Evolutionary conservation across 2,888 invertebrate genomes (phyloP).

Genomic region (Mycogona germanica): DNA sequence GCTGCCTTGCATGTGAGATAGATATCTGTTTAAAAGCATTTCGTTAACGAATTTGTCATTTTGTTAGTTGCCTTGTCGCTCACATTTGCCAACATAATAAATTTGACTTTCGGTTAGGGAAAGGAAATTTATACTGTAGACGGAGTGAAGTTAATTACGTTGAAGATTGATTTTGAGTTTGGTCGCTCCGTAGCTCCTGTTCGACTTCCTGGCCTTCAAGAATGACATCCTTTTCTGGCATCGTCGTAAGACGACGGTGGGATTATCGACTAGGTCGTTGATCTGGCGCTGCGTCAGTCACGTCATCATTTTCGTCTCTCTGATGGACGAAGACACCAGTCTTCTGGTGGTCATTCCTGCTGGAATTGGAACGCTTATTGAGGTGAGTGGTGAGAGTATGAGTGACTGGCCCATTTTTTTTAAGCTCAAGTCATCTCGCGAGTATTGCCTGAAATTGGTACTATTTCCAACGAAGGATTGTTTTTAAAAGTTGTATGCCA

Average conservation of each 20-base stretch:
- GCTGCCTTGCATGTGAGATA: slow-evolving; percentile 81
- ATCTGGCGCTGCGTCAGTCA: slow-evolving; percentile 85
- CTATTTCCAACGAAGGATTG: not conserved
- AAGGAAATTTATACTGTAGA: too few relatives aligned
- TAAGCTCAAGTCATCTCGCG: not conserved
- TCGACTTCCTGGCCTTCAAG: slow-evolving; percentile 95
- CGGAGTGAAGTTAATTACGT: too few relatives aligned
- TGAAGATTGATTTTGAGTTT: not conserved
- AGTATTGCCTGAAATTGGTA: not conserved
- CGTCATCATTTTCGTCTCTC: slow-evolving; percentile 76
- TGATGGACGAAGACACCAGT: slow-evolving; percentile 85
- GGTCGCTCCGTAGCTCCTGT: slow-evolving; percentile 57
- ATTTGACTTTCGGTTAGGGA: too few relatives aligned
- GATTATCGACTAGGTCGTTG: slow-evolving; percentile 76
- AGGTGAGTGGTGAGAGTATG: slow-evolving; percentile 47
- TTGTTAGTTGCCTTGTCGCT: too few relatives aligned
- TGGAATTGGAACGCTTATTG: slow-evolving; percentile 75
- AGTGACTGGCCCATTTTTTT: not conserved
- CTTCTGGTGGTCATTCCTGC: slow-evolving; percentile 74
- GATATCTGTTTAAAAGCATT: not conserved
- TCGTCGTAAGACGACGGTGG: slow-evolving; percentile 64
- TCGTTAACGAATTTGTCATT: not conserved
- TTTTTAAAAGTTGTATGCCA: too few relatives aligned
- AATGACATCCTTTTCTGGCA: slow-evolving; percentile 96
- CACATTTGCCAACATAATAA: too few relatives aligned